Conservation (phyloP, 2,797 vertebrate species). For the Micromesistius poutassou region DNA sequence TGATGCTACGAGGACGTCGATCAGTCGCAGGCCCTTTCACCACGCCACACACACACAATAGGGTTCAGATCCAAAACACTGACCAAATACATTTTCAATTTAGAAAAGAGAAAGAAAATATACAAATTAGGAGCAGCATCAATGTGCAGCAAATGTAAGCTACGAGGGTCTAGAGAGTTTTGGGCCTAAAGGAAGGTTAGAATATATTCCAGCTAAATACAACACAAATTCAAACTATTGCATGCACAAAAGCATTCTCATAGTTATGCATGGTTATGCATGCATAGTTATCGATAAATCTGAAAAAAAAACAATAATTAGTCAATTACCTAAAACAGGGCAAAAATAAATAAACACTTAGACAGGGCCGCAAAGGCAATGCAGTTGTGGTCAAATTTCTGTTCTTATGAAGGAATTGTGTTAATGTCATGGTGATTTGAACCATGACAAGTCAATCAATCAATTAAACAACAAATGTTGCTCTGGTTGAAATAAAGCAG, state of each 20-base stretch:
- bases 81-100: not conserved
- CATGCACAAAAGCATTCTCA: constrained; percentile 1
- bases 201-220: constrained; percentile 7
- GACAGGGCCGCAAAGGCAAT: constrained; percentile 1
- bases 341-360: not conserved
- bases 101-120: not conserved
- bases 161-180: not conserved
- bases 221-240: constrained; percentile 9
- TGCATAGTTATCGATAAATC: not conserved
- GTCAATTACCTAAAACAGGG: not conserved
- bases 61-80: not conserved
- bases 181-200: not conserved
- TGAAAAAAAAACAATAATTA: not conserved
- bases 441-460: not conserved
- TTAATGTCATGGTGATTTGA: not conserved
- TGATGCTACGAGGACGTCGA: not conserved
- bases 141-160: not conserved
- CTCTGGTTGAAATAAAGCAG: not conserved
- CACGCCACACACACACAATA: not conserved
- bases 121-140: not conserved
- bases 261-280: not conserved
- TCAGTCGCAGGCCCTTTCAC: not conserved
- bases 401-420: not conserved
- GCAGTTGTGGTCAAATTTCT: not conserved
- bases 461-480: not conserved